Evolutionary conservation across 2,888 invertebrate species (phyloP), one percentile per base, ranked within the genome.

Genomic region (Plagodis pulveraria): DNA sequence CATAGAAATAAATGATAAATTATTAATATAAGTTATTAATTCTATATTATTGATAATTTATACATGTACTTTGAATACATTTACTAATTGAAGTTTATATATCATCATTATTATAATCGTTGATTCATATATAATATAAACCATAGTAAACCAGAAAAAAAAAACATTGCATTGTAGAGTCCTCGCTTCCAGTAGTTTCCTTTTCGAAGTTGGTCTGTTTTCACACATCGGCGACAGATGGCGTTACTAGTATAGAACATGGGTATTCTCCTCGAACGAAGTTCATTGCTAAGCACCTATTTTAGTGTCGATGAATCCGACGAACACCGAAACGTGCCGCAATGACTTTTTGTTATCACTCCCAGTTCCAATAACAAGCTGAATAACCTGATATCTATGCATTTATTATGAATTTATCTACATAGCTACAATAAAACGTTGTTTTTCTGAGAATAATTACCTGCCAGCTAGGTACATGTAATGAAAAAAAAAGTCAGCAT

Each of bases 211-310:
- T 4, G 4, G 1, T 22, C 22, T 22, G 36, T 32, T 55, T 36
- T 7, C 40, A 32, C 38, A 38, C 22, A 40, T 35, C 6, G 40
- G 10, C 49, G 65, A 75, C 52, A 84, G 84, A 82, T 84, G 84
- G 82, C 82, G 83, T 54, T 75, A 82, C 71, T 56, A 36, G 78
- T 75, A 63, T 22, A 56, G 36, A 11, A 42, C 47, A 53, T 9
- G 32, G 41, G 22, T 5, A 48, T 11, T 44, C 41, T 43, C 45
- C 48, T 32, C 65, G 66, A 66, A 65, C 66, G 65, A 66, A 63
- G 47, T 36, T 36, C 8, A 36, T 6, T 36, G 8, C 8, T 36
- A 36, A 36, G 5, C 8, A 36, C 36, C 7, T 36, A 36, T 8
- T 7, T 36, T 36, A 36, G 36, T 40, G 40, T 5, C 42, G 42